Percentiles rank a stretch among this genome's conserved stretches.
Conservation (phyloP, 2,113 vertebrate species). For the Oncorhynchus keta region DNA sequence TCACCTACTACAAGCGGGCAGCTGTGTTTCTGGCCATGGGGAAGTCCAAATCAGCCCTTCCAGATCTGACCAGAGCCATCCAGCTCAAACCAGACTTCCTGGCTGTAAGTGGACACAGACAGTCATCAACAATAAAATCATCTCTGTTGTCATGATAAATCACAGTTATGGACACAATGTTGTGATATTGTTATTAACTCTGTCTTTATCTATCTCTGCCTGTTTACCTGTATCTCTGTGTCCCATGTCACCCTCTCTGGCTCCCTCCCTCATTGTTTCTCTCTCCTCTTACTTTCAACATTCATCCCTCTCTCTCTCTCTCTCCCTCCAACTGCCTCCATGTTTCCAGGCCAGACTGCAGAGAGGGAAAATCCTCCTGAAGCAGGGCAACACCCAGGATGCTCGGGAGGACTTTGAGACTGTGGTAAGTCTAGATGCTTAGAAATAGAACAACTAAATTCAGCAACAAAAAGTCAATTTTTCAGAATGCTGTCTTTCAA, state of each 20-base stretch:
- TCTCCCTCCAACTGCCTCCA: background rate
- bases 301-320: background rate
- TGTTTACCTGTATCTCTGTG: too few species aligned
- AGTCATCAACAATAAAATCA: background rate
- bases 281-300: background rate
- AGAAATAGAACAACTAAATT: background rate
- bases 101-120: constrained; percentile 65
- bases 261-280: background rate
- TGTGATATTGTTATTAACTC: background rate
- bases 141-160: background rate
- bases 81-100: constrained; percentile 83
- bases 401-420: constrained; percentile 78
- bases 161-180: background rate
- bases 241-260: too few species aligned
- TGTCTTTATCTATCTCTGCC: background rate
- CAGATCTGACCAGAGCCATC: constrained; percentile 79
- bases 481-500: too few species aligned
- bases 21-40: constrained; percentile 84
- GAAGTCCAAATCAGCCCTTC: constrained; percentile 81
- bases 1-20: constrained; percentile 84
- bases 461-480: too few species aligned
- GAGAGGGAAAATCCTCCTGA: constrained; percentile 80
- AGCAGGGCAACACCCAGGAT: constrained; percentile 75
- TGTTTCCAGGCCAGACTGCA: constrained; percentile 75
- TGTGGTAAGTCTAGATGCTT: constrained; percentile 65